phyloP scores from a whole-genome alignment of 2,888 invertebrate genomes.

The Mesorhabditis belari region DNA sequence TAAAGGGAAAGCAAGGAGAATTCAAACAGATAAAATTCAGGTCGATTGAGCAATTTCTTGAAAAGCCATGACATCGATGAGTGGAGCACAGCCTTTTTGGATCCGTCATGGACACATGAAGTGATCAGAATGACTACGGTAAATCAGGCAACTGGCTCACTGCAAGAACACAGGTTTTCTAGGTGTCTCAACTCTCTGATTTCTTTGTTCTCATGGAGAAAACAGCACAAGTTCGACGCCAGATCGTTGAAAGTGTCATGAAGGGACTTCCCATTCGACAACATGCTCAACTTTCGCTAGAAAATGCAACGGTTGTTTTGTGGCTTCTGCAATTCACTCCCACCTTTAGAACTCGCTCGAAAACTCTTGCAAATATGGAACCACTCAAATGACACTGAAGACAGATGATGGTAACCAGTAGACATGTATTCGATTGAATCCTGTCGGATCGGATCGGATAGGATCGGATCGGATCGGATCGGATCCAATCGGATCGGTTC shows the following conservation, averaged over 20 bases:
- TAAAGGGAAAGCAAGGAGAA: too few species aligned
- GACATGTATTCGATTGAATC: too few species aligned
- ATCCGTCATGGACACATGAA: slow-evolving; percentile 47
- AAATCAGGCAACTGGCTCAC: too few species aligned
- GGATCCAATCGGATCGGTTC: too few species aligned
- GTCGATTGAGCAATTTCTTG: slow-evolving; percentile 32
- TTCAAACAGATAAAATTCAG: too few species aligned
- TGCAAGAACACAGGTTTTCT: too few species aligned
- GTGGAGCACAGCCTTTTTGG: slow-evolving; percentile 45
- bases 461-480: too few species aligned
- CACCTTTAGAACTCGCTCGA: slow-evolving; percentile 31
- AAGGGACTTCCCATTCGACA: slow-evolving; percentile 41
- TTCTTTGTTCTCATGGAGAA: slow-evolving; percentile 42
- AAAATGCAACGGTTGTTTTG: slow-evolving; percentile 37
- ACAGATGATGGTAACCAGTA: too few species aligned
- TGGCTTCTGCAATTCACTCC: background rate
- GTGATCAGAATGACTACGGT: slow-evolving; percentile 36
- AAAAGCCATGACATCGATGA: slow-evolving; percentile 45
- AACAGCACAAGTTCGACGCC: slow-evolving; percentile 39
- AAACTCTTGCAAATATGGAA: slow-evolving; percentile 22
- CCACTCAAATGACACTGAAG: slow-evolving; percentile 19
- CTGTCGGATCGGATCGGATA: too few species aligned
- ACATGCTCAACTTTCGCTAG: slow-evolving; percentile 33
- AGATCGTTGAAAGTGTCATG: slow-evolving; percentile 40
- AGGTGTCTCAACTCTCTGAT: too few species aligned